Conservation (phyloP, 2,888 invertebrate genomes). For the Cosmia pyralina region DNA sequence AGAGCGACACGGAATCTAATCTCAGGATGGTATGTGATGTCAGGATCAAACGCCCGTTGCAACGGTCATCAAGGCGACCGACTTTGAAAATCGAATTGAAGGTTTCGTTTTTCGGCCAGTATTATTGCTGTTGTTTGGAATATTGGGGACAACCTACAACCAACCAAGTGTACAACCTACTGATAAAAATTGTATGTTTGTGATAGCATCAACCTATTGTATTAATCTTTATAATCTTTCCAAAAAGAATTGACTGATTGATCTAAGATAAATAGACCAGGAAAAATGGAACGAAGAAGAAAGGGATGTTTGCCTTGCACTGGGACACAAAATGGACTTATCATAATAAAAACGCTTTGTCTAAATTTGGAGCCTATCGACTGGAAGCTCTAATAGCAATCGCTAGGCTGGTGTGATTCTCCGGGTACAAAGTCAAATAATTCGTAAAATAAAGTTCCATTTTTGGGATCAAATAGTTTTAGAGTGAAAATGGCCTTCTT, state of each 20-base stretch:
- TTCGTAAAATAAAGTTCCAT: slow-evolving; percentile 4
- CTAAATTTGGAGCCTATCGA: not conserved
- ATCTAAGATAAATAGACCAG: not conserved
- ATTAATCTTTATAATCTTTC: not conserved
- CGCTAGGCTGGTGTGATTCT: not conserved
- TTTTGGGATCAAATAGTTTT: not conserved
- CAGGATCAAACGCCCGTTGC: slow-evolving; percentile 48
- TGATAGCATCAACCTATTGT: not conserved
- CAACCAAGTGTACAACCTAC: not conserved
- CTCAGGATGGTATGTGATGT: slow-evolving; percentile 56
- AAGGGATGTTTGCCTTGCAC: not conserved
- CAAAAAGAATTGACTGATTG: not conserved
- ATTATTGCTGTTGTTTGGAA: slow-evolving; percentile 7
- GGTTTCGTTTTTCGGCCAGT: slow-evolving; percentile 15
- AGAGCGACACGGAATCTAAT: slow-evolving; percentile 60
- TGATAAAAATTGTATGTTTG: not conserved
- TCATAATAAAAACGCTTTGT: not conserved
- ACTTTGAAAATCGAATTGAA: slow-evolving; percentile 53
- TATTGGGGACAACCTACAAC: slow-evolving; percentile 11
- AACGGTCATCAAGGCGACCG: slow-evolving; percentile 52
- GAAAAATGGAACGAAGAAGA: not conserved
- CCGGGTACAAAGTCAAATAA: not conserved
- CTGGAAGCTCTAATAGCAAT: not conserved
- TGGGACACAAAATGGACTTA: not conserved
- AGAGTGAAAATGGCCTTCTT: slow-evolving; percentile 2